A percentile compares a stretch with the other conserved stretches of the same genome.
Evolutionary conservation across 2,113 vertebrate genomes (phyloP).

Genomic region (Sisor rabdophorus): DNA sequence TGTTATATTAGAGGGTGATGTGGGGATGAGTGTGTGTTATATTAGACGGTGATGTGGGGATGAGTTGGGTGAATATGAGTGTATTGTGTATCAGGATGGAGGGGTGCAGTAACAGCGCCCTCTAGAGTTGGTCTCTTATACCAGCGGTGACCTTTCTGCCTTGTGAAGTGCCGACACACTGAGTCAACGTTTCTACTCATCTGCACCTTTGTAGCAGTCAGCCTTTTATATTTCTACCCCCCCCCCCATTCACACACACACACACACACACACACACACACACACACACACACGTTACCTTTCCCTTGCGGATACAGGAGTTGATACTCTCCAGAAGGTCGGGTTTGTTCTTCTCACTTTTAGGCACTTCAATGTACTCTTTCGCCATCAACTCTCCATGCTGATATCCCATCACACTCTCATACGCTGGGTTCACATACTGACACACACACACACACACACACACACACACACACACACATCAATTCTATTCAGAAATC

Average conservation of each 20-base stretch:
- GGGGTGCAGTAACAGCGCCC: not conserved
- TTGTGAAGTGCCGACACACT: constrained; percentile 65
- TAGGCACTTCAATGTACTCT: constrained; percentile 91
- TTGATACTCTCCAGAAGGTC: constrained; percentile 94
- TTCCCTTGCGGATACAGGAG: constrained; percentile 84
- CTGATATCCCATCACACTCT: constrained; percentile 92
- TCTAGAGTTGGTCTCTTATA: constrained; percentile 50
- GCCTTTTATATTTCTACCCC: constrained; percentile 18
- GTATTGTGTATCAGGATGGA: too few species aligned
- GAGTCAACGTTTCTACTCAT: constrained; percentile 34
- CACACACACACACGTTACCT: not conserved
- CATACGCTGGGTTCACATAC: constrained; percentile 96
- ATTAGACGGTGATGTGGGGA: too few species aligned
- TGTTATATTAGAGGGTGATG: too few species aligned
- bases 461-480: too few species aligned
- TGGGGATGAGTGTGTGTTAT: too few species aligned
- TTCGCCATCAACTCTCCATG: constrained; percentile 90
- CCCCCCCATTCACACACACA: constrained; percentile 18
- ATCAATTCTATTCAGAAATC: too few species aligned
- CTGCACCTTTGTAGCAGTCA: constrained; percentile 13
- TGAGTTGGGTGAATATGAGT: too few species aligned
- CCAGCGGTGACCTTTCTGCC: constrained; percentile 66
- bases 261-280: not conserved
- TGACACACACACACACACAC: constrained; percentile 52
- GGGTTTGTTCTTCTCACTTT: constrained; percentile 92